A percentile compares a stretch with the other conserved stretches of the same genome.
phyloP scores from a whole-genome alignment of 2,888 invertebrate genomes.

The Diabrotica balteata region DNA sequence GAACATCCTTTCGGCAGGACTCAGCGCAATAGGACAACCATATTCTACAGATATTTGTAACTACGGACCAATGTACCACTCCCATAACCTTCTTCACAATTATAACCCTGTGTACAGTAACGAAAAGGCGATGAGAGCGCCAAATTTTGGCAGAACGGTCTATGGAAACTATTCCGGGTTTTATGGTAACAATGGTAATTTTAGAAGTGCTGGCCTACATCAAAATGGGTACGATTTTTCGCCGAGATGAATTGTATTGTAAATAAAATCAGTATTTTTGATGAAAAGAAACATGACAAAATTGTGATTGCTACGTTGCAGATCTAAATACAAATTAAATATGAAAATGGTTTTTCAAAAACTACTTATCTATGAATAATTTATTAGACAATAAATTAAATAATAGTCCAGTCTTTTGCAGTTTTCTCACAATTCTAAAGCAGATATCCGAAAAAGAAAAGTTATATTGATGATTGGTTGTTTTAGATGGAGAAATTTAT shows the following conservation, averaged over 20 bases:
- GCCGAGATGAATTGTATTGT: constrained; percentile 25
- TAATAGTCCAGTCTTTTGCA: too few relatives aligned
- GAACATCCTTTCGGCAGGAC: constrained; percentile 45
- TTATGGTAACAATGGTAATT: constrained; percentile 52
- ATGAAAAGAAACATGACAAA: too few relatives aligned
- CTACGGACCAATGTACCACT: constrained; percentile 73
- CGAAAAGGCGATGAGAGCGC: constrained; percentile 52
- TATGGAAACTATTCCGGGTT: constrained; percentile 56
- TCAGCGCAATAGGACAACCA: constrained; percentile 66
- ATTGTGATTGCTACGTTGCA: too few relatives aligned
- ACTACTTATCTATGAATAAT: too few relatives aligned
- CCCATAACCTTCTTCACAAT: constrained; percentile 60
- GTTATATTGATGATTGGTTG: too few relatives aligned
- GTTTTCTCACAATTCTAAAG: too few relatives aligned
- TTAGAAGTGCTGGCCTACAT: constrained; percentile 45
- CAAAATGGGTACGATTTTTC: constrained; percentile 55
- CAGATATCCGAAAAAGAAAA: too few relatives aligned
- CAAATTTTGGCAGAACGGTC: constrained; percentile 53
- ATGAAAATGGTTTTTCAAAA: too few relatives aligned
- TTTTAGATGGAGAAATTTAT: too few relatives aligned
- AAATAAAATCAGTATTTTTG: too few relatives aligned
- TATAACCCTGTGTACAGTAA: constrained; percentile 56
- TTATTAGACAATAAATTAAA: too few relatives aligned
- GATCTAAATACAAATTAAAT: too few relatives aligned
- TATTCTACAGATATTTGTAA: constrained; percentile 72